These are phyloP conservation scores for Calcarius lapponicus DNA, from an alignment of 2,797 vertebrate species.

Conservation along the genomic window DNA sequence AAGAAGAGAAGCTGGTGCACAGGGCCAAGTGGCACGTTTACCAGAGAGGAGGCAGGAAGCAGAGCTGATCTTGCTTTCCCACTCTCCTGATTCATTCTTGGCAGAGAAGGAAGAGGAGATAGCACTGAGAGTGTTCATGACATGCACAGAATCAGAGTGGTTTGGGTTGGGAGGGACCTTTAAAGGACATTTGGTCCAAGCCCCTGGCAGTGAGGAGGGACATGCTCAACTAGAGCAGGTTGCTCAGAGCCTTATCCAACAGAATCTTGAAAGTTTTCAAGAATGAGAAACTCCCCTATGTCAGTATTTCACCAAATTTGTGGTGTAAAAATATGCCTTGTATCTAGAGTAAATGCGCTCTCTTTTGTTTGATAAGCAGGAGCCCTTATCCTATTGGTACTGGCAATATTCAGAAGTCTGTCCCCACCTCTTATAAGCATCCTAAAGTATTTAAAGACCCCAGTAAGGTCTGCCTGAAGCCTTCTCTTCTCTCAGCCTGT, in stretches of 20 bases:
- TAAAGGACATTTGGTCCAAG: not conserved
- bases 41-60: not conserved
- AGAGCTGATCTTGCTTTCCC: not conserved
- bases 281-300: no score
- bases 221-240: not conserved
- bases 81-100: fast-evolving
- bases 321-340: fast-evolving
- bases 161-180: not conserved
- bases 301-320: not conserved
- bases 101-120: not conserved
- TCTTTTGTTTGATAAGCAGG: not conserved
- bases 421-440: not conserved
- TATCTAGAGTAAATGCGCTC: not conserved
- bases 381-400: fast-evolving
- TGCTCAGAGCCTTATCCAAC: fast-evolving
- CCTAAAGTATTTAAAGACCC: not conserved
- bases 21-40: not conserved
- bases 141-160: not conserved
- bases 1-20: not conserved
- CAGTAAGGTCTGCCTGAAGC: fast-evolving
- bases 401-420: not conserved
- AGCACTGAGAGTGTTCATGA: not conserved
- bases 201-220: fast-evolving
- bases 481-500: not conserved
- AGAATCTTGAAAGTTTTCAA: not conserved